These are phyloP conservation scores for Reticulitermes lucifugus DNA, from an alignment of 2,888 invertebrate species.

Conservation along the genomic window DNA sequence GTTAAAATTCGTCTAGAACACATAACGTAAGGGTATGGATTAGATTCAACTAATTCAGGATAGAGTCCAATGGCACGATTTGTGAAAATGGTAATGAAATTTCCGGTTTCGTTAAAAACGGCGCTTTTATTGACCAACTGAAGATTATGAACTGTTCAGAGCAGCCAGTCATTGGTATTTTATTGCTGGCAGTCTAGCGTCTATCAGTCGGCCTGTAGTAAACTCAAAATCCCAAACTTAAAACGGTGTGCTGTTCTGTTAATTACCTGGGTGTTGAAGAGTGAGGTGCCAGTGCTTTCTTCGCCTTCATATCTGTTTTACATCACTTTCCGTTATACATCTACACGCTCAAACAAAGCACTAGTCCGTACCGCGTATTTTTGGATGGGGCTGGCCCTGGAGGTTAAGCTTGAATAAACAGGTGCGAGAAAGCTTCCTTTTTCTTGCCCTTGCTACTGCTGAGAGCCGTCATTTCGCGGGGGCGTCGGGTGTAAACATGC, in stretches of 20 bases:
- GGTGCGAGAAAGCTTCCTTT: slow-evolving; percentile 43
- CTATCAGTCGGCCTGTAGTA: no score
- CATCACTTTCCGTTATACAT: slow-evolving; percentile 10
- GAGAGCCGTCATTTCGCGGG: slow-evolving; percentile 23
- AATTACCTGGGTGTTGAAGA: not conserved
- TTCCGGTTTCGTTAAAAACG: no score
- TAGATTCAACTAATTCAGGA: no score
- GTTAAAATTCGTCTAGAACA: no score
- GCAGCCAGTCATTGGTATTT: no score
- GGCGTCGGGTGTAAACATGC: slow-evolving; percentile 47
- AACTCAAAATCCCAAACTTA: no score
- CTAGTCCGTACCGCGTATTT: slow-evolving; percentile 46
- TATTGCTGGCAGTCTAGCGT: no score
- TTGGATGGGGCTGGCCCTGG: slow-evolving; percentile 42
- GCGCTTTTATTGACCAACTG: no score
- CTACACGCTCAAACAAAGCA: slow-evolving; percentile 35
- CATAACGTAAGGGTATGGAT: no score
- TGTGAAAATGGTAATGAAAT: no score
- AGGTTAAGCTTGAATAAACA: slow-evolving; percentile 50
- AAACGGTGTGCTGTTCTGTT: not conserved
- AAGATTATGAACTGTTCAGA: no score
- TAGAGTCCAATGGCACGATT: no score
- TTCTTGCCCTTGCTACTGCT: not conserved
- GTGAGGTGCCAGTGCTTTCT: not conserved
- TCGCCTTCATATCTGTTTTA: slow-evolving; percentile 21